A percentile compares a stretch with the other conserved stretches of the same genome.
phyloP scores from a whole-genome alignment of 2,888 invertebrate species.

The Conus canariensis region DNA sequence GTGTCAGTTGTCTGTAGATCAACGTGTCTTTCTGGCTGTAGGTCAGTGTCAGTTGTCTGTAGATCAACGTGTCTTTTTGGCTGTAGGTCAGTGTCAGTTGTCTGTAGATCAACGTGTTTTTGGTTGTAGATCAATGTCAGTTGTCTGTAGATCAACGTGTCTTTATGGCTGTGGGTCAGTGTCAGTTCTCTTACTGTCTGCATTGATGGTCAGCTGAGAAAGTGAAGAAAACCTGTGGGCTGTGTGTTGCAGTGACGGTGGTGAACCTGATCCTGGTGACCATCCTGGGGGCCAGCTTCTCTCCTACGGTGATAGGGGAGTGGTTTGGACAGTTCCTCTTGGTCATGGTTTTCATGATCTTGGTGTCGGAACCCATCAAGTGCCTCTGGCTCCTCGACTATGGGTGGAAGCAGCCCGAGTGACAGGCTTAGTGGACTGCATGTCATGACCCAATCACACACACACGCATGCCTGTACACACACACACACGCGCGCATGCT shows the following conservation, averaged over 20 bases:
- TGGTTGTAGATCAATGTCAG: too few species aligned
- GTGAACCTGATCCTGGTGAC: not conserved
- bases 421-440: not conserved
- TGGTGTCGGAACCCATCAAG: conserved; percentile 26
- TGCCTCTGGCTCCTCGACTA: conserved; percentile 14
- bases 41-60: too few species aligned
- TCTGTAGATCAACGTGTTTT: too few species aligned
- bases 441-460: not conserved
- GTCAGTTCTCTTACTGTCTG: too few species aligned
- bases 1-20: too few species aligned
- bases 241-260: conserved; percentile 8
- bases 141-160: too few species aligned
- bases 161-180: too few species aligned
- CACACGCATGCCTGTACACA: not conserved
- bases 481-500: conserved; percentile 8
- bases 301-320: not conserved
- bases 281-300: conserved; percentile 23
- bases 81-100: too few species aligned
- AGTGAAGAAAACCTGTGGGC: too few species aligned
- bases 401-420: conserved; percentile 1
- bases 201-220: too few species aligned
- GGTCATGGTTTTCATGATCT: not conserved
- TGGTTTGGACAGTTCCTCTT: conserved; percentile 16
- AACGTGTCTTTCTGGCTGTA: too few species aligned
- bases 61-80: too few species aligned